Evolutionary conservation across 2,888 invertebrate genomes (phyloP).

Genomic region (Euplexia lucipara): DNA sequence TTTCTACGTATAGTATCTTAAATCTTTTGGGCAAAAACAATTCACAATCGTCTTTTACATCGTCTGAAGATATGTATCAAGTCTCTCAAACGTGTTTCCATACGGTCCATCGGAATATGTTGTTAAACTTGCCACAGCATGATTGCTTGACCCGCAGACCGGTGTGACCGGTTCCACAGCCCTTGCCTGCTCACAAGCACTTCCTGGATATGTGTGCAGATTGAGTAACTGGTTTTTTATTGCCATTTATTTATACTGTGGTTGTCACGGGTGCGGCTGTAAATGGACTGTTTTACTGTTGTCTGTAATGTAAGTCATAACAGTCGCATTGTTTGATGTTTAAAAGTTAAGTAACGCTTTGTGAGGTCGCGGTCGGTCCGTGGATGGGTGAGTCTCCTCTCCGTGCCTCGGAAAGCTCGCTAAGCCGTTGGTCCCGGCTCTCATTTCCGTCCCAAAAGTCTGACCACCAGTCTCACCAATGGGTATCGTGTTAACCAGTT

Average conservation of each 20-base stretch:
- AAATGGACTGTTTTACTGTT: not conserved
- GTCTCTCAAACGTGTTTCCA: constrained; percentile 7
- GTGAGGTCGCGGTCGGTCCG: no score
- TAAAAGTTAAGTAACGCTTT: no score
- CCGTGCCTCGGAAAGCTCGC: no score
- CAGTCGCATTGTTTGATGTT: no score
- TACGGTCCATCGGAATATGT: constrained; percentile 33
- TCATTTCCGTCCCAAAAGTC: no score
- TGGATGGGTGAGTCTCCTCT: no score
- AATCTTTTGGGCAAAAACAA: no score
- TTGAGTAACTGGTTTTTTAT: constrained; percentile 35
- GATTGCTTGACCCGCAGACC: constrained; percentile 53
- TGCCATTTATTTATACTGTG: constrained; percentile 12
- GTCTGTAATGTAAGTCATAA: not conserved
- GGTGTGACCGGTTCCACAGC: constrained; percentile 54
- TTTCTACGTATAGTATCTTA: no score
- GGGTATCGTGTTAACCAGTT: no score
- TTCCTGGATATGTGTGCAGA: constrained; percentile 57
- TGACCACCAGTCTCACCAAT: no score
- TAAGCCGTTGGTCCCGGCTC: no score
- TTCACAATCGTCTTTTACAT: not conserved
- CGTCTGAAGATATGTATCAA: not conserved
- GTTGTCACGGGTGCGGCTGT: not conserved
- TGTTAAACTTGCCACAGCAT: constrained; percentile 39
- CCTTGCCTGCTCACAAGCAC: constrained; percentile 32